Evolutionary conservation across 64 coral and sea anemone species (phyloP), one percentile per base, ranked within the genome.

Genomic region (Porites australiensis): DNA sequence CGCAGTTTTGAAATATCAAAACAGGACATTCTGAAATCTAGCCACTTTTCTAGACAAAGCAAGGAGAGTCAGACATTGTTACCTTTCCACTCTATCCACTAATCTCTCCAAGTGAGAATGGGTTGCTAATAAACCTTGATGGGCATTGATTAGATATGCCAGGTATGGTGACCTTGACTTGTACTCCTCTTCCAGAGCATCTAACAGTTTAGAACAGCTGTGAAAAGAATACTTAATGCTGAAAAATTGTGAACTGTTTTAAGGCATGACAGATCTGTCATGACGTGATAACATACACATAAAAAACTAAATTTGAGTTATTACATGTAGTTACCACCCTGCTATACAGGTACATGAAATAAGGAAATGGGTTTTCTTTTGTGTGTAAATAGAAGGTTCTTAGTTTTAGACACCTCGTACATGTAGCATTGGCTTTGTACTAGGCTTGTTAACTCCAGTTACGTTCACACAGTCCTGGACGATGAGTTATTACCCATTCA

Each of bases 51-150:
- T 48, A 2, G 5, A 46, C 10, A 73, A 73, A 12, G 43, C 27
- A 48, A 87, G 21, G 22, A 49, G 49, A 18, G 20, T 12, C 72
- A 22, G 4, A 52, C 47, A 19, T 15, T 16, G 4, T 16, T 87
- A 99, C 98, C 94, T 99, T 75, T 96, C 90, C 13, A 99, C 94
- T 88, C 98, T 87, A 75, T 99, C 94, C 68, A 94, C 82, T 61
- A 95, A 85, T 83, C 94, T 95, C 53, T 99, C 94, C 27, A 99
- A 55, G 81, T 96, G 94, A 54, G 91, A 64, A 55, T 95, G 94
- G 6, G 95, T 96, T 13, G 90, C 84, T 15, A 99, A 58, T 19
- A 99, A 58, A 5, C 90, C 89, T 72, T 96, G 98, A 9, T 92
- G 90, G 64, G 94, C 83, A 58, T 90, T 51, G 47, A 88, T 90